Evolutionary conservation across 2,113 vertebrate species (phyloP).

Genomic region (Poeciliopsis retropinna): DNA sequence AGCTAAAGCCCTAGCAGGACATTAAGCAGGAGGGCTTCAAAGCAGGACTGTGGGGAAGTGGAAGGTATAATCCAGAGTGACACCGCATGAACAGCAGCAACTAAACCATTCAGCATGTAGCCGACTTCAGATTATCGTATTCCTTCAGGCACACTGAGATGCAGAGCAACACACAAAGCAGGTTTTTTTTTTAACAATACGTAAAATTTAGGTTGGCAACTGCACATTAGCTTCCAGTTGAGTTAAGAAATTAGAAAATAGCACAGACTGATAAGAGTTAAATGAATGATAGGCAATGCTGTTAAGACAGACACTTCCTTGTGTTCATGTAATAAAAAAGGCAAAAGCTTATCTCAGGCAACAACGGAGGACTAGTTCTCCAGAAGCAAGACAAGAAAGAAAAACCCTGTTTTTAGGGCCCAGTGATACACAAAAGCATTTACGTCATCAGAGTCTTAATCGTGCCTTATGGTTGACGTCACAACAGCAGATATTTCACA

Average conservation of each 20-base stretch:
- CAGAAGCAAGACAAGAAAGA: background rate
- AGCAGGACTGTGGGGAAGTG: slow-evolving; percentile 44
- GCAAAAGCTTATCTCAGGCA: background rate
- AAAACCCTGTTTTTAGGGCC: too few relatives aligned
- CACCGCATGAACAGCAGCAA: slow-evolving; percentile 72
- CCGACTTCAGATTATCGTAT: slow-evolving; percentile 46
- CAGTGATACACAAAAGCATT: too few relatives aligned
- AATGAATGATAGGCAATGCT: background rate
- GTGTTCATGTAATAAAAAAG: background rate
- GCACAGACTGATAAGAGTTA: background rate
- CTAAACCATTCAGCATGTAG: slow-evolving; percentile 62
- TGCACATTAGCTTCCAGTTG: background rate
- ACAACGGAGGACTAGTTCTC: background rate
- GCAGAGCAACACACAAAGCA: slow-evolving; percentile 7
- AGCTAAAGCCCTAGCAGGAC: slow-evolving; percentile 71
- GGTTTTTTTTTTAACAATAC: background rate
- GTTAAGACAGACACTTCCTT: background rate
- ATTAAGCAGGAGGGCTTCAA: slow-evolving; percentile 63
- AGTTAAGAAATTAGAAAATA: background rate
- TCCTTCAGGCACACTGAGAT: slow-evolving; percentile 33
- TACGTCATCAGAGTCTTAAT: too few relatives aligned
- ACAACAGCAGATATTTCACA: too few relatives aligned
- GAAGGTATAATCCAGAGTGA: slow-evolving; percentile 67
- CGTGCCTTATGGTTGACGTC: too few relatives aligned
- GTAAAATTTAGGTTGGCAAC: background rate